Evolutionary conservation across 2,888 invertebrate genomes (phyloP).

Genomic region (Aromia moschata): DNA sequence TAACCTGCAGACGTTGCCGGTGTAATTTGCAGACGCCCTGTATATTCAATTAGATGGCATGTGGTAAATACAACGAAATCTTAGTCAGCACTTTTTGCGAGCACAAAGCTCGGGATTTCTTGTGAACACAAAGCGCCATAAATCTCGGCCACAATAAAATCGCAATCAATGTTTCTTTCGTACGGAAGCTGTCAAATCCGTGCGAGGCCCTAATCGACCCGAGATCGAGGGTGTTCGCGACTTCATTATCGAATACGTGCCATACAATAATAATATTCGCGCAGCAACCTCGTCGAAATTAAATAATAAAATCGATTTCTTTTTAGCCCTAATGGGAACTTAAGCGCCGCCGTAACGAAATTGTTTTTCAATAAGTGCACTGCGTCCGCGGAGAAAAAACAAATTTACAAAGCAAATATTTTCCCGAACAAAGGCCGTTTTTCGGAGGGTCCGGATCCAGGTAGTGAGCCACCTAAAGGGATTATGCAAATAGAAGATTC

Average conservation of each 20-base stretch:
- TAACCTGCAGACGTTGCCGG: too few relatives aligned
- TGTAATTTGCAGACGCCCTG: too few relatives aligned
- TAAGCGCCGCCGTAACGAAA: not conserved
- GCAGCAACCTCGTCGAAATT: not conserved
- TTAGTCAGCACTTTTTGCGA: too few relatives aligned
- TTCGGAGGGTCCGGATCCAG: not conserved
- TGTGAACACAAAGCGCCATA: too few relatives aligned
- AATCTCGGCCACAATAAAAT: too few relatives aligned
- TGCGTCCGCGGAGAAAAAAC: not conserved
- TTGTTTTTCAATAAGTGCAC: not conserved
- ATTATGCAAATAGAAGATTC: slow-evolving; percentile 10
- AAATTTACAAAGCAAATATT: slow-evolving; percentile 13
- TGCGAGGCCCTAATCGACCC: too few relatives aligned
- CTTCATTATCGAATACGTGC: not conserved
- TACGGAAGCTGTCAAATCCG: too few relatives aligned
- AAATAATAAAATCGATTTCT: not conserved
- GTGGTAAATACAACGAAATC: too few relatives aligned
- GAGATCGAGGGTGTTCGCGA: too few relatives aligned
- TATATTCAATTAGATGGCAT: too few relatives aligned
- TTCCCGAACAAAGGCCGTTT: slow-evolving; percentile 2
- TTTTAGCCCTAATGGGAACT: not conserved
- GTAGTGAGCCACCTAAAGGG: slow-evolving; percentile 8
- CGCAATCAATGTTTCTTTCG: too few relatives aligned
- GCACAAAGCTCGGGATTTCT: too few relatives aligned
- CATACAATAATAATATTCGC: not conserved